Evolutionary conservation across 2,113 vertebrate species (phyloP), one percentile per base, ranked within the genome.

Genomic region (Noturus placidus): DNA sequence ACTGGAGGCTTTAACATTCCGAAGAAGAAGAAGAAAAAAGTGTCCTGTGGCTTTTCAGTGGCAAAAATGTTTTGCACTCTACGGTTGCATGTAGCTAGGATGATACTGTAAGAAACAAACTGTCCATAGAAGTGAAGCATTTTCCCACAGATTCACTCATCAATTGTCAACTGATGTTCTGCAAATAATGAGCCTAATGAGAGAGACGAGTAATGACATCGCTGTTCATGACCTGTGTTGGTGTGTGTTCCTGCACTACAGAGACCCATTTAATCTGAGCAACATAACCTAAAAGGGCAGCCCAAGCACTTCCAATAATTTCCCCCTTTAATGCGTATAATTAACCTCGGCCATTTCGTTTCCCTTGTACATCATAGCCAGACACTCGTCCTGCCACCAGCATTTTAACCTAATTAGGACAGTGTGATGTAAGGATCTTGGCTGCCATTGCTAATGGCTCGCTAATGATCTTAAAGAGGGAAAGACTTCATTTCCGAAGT

Each of bases 361-460:
- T 87, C 84, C 89, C 89, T 89, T 87, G 88, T 91, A 87, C 85
- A 90, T 91, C 89, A 91, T 86, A 86, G 89, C 88, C 83, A 86
- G 87, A 76, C 89, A 85, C 83, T 72, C 87, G 88, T 88, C 88
- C 90, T 88, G 87, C 88, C 88, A 91, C 90, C 87, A 90, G 87
- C 89, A 89, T 92, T 92, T 91, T 89, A 88, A 92, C 88, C 89
- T 92, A 90, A 92, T 93, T 91, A 92, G 90, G 88, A 83, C 80
- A 82, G 85, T 82, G 86, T 89, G 89, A 91, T 90, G 87, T 91
- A 91, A 92, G 87, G 87, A 89, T 92, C 90, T 87, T 63, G 83
- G 87, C 87, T 92, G 89, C 90, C 88, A 90, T 86, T 88, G 90
- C 90, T 88, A 90, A 92, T 90, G 90, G 90, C 86, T 87, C 85